These are phyloP conservation scores for Saccopteryx bilineata DNA, from an alignment of 2,113 vertebrate species.

Conservation along the genomic window DNA sequence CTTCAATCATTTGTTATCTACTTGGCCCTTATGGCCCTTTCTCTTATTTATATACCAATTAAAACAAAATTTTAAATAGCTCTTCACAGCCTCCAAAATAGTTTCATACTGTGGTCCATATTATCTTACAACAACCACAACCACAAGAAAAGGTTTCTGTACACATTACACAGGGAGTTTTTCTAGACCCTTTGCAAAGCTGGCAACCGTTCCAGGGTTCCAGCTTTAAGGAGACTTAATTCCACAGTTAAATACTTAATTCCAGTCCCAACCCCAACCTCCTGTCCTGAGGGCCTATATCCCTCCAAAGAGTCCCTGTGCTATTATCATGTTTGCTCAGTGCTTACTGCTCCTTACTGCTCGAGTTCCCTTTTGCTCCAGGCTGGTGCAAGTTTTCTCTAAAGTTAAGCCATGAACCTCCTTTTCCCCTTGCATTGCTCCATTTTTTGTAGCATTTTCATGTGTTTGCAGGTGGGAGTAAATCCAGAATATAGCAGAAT, in stretches of 20 bases:
- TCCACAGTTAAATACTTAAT: conserved; percentile 10
- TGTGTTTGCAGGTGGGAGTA: neutral
- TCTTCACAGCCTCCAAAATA: conserved; percentile 39
- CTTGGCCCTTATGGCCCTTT: neutral
- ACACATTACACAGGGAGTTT: neutral
- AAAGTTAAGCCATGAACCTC: neutral
- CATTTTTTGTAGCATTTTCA: conserved; percentile 29
- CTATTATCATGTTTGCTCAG: neutral
- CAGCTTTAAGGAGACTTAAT: conserved; percentile 1
- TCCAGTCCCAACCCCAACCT: neutral
- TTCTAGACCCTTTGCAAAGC: neutral
- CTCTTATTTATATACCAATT: conserved; percentile 22
- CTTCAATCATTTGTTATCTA: neutral
- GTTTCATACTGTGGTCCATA: conserved; percentile 14
- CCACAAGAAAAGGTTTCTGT: neutral
- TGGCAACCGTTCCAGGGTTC: neutral
- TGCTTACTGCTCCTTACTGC: neutral
- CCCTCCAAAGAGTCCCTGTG: neutral
- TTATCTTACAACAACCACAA: conserved; percentile 15
- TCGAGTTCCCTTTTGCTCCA: neutral
- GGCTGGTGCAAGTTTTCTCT: neutral
- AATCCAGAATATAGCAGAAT: neutral
- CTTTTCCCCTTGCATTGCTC: neutral
- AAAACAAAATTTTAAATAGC: neutral
- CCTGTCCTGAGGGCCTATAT: neutral